phyloP scores from a whole-genome alignment of 1,140 invertebrate species.

The Drosophila murphyi region DNA sequence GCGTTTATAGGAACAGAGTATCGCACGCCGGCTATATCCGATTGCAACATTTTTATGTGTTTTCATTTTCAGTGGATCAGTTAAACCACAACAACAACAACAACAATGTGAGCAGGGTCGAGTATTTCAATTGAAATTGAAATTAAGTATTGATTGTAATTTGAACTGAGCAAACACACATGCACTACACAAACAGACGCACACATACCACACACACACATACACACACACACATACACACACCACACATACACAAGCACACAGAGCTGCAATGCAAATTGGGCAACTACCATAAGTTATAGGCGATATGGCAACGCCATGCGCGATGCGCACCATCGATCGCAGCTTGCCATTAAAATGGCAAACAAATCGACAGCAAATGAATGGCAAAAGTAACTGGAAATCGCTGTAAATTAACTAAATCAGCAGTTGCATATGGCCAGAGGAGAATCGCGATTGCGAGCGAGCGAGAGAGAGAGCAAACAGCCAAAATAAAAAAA shows the following conservation, averaged over 20 bases:
- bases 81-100: conserved; percentile 11
- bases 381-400: conserved; percentile 44
- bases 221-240: not conserved
- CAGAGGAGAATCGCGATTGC: conserved; percentile 4
- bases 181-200: conserved; percentile 9
- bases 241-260: conserved; percentile 3
- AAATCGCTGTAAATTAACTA: conserved; percentile 64
- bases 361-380: conserved; percentile 41
- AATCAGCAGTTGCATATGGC: conserved; percentile 52
- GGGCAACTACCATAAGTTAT: conserved; percentile 56
- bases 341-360: conserved; percentile 25
- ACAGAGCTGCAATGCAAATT: conserved; percentile 47
- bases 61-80: conserved; percentile 21
- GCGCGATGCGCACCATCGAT: conserved; percentile 27
- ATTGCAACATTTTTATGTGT: not conserved
- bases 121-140: conserved; percentile 65
- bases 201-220: conserved; percentile 11
- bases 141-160: conserved; percentile 72
- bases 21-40: not conserved
- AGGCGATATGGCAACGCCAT: conserved; percentile 47
- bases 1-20: not conserved
- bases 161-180: conserved; percentile 29
- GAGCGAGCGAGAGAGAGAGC: not conserved
- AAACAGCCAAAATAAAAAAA: not conserved
- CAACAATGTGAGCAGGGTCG: conserved; percentile 11